Percentiles rank a stretch among this genome's conserved stretches.
These are phyloP conservation scores for Melanotaenia trifasciata DNA, from an alignment of 2,797 vertebrate genomes.

Conservation along the genomic window DNA sequence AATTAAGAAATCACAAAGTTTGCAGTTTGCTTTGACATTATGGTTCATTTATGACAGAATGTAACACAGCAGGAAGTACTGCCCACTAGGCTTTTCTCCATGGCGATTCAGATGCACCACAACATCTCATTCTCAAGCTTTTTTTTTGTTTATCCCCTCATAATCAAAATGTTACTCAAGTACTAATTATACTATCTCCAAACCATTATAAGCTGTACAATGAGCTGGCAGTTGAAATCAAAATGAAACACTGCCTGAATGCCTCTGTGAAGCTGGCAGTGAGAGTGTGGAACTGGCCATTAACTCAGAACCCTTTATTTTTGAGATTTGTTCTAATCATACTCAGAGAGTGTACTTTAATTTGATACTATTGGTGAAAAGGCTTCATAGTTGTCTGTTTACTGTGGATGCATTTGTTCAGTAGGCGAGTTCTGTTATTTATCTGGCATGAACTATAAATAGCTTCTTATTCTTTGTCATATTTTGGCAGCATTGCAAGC, in stretches of 20 bases:
- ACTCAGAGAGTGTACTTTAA: background rate
- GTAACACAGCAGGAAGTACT: background rate
- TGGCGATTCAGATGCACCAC: background rate
- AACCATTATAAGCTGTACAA: background rate
- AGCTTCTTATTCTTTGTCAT: background rate
- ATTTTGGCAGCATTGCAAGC: background rate
- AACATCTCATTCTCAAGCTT: background rate
- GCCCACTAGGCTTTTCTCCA: background rate
- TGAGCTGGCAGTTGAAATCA: background rate
- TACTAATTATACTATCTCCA: background rate
- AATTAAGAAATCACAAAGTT: background rate
- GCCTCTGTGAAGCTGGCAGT: background rate
- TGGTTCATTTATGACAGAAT: background rate
- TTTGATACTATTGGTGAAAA: background rate
- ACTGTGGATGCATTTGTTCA: background rate
- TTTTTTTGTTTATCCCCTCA: background rate
- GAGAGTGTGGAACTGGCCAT: background rate
- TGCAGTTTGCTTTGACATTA: background rate
- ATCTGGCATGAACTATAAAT: constrained; percentile 5
- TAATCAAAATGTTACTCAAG: background rate
- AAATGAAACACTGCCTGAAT: background rate
- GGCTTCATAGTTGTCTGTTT: background rate
- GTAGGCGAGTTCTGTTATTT: background rate
- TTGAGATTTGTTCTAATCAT: background rate
- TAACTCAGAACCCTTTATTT: background rate